Evolutionary conservation across 2,888 invertebrate species (phyloP), one percentile per base, ranked within the genome.

Genomic region (Euproctis similis): DNA sequence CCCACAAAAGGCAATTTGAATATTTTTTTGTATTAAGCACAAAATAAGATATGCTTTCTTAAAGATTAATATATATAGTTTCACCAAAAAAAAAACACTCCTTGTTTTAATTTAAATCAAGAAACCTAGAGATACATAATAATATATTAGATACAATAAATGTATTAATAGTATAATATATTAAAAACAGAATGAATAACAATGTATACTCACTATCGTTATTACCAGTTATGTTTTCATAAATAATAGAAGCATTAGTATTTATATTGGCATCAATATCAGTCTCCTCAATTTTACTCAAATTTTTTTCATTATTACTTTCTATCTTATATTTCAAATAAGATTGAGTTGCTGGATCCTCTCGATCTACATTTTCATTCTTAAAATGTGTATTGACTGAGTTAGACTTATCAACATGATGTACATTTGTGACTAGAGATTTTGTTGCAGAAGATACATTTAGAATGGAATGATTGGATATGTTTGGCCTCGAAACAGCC

Each of bases 371-470:
- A 18, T 13, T 24, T 16, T 24, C 21, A n/a, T 12, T 24, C 5
- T 31, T 14, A 6, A 35, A 24, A 24, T 39, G 19, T 26, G 9
- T 24, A 20, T 31, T 19, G 14, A 36, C 24, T 31, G 26, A 23
- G 16, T 16, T 30, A 19, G 26, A 18, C 11, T 31, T 22, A 14
- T 30, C 33, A 14, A 23, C 21, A 21, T 25, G 4, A 1, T 23
- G 20, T 24, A 32, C 24, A 5, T 24, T 32, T 19, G 19, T 35
- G 29, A 36, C 38, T 37, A 44, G 31, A 33, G 40, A 24, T 36
- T 30, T 42, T 34, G 32, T 27, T 26, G 32, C 37, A 8, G 35
- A 42, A 53, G 61, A 53, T 53, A 62, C 61, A 42, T 34, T 39
- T 23, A 25, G 11, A n/a, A n/a, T n/a, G n/a, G n/a, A n/a, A n/a